Evolutionary conservation across 1,140 invertebrate genomes (phyloP), one percentile per base, ranked within the genome.

Genomic region (Ooceraea biroi): DNA sequence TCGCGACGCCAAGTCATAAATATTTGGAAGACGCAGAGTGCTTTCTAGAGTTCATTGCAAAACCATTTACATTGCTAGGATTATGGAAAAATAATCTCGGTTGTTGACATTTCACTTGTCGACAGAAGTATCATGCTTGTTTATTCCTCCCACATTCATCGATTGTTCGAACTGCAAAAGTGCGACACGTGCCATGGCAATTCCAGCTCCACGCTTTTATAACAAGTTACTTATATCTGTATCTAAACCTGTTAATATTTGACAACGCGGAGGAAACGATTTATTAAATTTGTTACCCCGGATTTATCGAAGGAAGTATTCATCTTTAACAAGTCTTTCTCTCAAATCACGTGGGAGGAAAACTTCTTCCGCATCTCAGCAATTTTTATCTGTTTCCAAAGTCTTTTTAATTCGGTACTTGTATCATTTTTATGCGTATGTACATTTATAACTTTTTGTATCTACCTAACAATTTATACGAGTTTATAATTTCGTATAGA

Each of bases 91-190:
- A 27, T n/a, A 77, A 77, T 77, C 48, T 77, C 30, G 25, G 25
- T 55, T 66, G 46, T 66, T 77, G 61, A 77, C 30, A 19, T 77
- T 77, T 77, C 44, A 66, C 5, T 77, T 50, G 73, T 44, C 19
- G 50, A 66, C 46, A 50, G 19, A 65, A 19, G 14, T 36, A 36
- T 65, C 19, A 19, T 3, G 19, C 19, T 66, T 77, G 30, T 77
- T 77, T 66, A 77, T 77, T 77, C 14, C 74, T 41, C 19, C 30
- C 30, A 66, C 44, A 27, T 66, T 66, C 65, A 44, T 77, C 27
- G 27, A 2, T 50, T 22, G 60, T 66, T 55, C n/a, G 14, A 30
- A 48, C 4, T 30, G 19, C 11, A 44, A 66, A 77, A 77, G 30
- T 52, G 19, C 10, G 8, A 25, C 27, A 66, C 46, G 30, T 77